Base-by-base conservation (phyloP, 2,797 vertebrate genomes). In the Tapera naevia region DNA sequence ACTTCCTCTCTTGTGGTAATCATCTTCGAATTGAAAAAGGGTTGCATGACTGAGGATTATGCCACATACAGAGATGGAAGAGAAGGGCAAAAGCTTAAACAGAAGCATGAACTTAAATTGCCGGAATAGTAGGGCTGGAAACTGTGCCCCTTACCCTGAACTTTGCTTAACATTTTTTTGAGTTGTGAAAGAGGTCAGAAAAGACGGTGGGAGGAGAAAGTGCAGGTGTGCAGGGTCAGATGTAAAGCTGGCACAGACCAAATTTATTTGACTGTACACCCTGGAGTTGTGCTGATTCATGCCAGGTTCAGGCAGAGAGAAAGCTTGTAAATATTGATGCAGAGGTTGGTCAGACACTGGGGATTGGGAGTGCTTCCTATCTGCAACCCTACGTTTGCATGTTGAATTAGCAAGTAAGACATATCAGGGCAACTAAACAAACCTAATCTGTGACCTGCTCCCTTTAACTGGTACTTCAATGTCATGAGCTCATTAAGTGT, bases 401-500 rank as follows among this genome's bases (percentile, higher is more conserved):
- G 41, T 80, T 79, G 90, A 89, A 85, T 94, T 96, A 92, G 78
- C 39, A 92, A 86, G 50, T 5, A 25, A 91, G 24, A 78, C 28
- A 64, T 23, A 58, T 67, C n/a, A 72, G 89, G 64, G 70, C 76
- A 86, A 66, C 82, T 88, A 96, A 97, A 93, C 65, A 97, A 97
- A 97, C 39, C 53, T 76, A 70, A 93, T 96, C 82, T 96, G 80
- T 97, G 96, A 97, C 91, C 95, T 96, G n/a, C 53, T 95, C 65
- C 16, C 67, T 96, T 94, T 96, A 96, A 84, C 74, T 88, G 88
- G 92, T 90, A 45, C 91, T 97, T 70, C 65, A 84, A 51, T 88
- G 70, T 92, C 78, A 92, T 95, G 83, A 96, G 80, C 96, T 97
- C 96, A 96, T 97, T 97, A 97, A 78, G 78, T 86, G 72, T 80